These are phyloP conservation scores for Caiman crocodilus DNA, from an alignment of 2,797 vertebrate species.

Conservation along the genomic window DNA sequence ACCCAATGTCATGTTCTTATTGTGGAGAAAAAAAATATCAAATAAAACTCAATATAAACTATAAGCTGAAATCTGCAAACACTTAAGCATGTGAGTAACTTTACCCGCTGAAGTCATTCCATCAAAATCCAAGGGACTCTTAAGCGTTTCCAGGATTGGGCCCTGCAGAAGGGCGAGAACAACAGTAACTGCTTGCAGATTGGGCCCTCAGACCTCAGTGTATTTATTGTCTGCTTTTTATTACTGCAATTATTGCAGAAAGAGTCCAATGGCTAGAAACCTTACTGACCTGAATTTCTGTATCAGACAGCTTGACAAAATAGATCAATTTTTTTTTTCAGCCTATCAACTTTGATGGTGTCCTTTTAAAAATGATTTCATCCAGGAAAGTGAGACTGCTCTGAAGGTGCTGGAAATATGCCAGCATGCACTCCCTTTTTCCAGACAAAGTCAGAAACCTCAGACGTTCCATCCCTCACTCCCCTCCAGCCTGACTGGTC, in stretches of 20 bases:
- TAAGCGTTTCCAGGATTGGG: conserved; percentile 12
- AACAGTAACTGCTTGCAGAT: not conserved
- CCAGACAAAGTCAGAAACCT: not conserved
- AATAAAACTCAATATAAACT: not conserved
- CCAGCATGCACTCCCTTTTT: not conserved
- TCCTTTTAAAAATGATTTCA: not conserved
- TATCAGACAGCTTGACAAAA: not conserved
- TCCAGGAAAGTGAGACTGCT: not conserved
- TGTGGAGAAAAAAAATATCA: not conserved
- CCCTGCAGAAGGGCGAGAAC: not conserved
- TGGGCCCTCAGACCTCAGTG: not conserved
- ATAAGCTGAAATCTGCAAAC: not conserved
- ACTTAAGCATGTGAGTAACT: not conserved
- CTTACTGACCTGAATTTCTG: not conserved
- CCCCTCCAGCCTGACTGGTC: not conserved
- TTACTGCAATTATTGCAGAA: not conserved
- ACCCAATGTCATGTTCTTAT: not conserved
- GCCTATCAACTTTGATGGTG: not conserved
- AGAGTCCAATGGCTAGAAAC: not conserved
- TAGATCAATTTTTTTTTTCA: not conserved
- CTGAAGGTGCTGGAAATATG: not conserved
- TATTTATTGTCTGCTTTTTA: not conserved
- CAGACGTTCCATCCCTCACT: not conserved
- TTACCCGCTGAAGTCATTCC: not conserved
- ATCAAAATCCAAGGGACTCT: conserved; percentile 8